A percentile compares a stretch with the other conserved stretches of the same genome.
These are phyloP conservation scores for Benitochromis conjunctus DNA, from an alignment of 2,113 vertebrate species.

Conservation along the genomic window DNA sequence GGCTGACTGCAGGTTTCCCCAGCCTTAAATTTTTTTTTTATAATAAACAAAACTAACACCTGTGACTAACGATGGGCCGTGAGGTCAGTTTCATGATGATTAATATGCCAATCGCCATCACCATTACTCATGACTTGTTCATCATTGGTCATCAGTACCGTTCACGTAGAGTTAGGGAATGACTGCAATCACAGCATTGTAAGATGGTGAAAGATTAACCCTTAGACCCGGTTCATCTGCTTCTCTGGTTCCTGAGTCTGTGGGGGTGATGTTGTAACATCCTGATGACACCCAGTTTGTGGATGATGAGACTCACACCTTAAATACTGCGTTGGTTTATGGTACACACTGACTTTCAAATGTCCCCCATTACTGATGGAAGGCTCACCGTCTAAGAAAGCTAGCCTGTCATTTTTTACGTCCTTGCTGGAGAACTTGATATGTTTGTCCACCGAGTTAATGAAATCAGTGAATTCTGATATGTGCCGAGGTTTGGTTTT, in stretches of 20 bases:
- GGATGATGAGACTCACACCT: neutral
- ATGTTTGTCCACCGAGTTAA: neutral
- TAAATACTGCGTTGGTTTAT: neutral
- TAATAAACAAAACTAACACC: accelerated
- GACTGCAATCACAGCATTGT: neutral
- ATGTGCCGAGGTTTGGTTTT: neutral
- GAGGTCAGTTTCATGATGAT: neutral
- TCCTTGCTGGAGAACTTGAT: neutral
- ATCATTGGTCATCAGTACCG: neutral
- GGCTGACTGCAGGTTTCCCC: neutral
- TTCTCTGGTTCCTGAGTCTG: neutral
- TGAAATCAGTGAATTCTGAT: neutral
- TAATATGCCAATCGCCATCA: neutral
- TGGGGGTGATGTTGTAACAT: neutral
- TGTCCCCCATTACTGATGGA: neutral
- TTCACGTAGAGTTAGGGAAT: neutral
- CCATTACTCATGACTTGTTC: neutral
- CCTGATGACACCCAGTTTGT: neutral
- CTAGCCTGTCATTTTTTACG: neutral
- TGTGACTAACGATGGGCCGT: neutral
- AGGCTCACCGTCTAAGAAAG: neutral
- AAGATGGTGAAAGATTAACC: neutral
- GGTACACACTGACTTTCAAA: neutral
- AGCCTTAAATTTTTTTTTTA: neutral
- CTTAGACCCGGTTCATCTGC: accelerated